Evolutionary conservation across 1,140 invertebrate genomes (phyloP).

Genomic region (Subanguina moxae): DNA sequence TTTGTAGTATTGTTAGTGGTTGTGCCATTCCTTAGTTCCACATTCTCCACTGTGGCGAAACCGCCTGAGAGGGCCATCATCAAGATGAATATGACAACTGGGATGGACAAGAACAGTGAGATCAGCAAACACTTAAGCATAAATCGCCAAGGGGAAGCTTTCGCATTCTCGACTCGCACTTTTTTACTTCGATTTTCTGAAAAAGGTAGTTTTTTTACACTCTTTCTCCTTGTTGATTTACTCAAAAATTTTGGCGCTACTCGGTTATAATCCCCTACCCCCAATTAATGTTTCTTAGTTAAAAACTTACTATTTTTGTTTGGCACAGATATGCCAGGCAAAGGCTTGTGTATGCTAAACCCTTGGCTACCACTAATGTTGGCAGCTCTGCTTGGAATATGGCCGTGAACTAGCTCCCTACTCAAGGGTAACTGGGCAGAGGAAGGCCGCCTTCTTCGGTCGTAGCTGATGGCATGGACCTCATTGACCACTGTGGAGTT

Average conservation of each 20-base stretch:
- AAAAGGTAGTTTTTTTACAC: background rate
- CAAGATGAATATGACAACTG: conserved; percentile 25
- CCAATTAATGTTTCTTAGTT: background rate
- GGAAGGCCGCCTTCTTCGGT: background rate
- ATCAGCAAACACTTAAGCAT: conserved; percentile 21
- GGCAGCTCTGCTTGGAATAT: background rate
- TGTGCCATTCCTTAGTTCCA: too few species aligned
- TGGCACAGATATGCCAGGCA: background rate
- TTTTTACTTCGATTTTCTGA: background rate
- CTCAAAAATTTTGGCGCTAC: too few species aligned
- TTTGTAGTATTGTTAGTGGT: too few species aligned
- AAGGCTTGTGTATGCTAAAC: background rate
- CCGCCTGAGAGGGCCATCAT: conserved; percentile 29
- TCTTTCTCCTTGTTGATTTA: background rate
- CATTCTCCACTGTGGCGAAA: conserved; percentile 13
- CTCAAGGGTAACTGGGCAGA: background rate
- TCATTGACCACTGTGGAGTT: conserved; percentile 7
- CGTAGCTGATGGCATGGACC: background rate
- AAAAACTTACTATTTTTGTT: background rate
- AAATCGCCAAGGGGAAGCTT: conserved; percentile 1
- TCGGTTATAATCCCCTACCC: too few species aligned
- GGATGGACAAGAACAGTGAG: conserved; percentile 25
- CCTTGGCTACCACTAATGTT: background rate
- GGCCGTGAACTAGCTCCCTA: background rate
- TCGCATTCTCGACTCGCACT: background rate